Percentiles rank a stretch among this genome's conserved stretches.
These are phyloP conservation scores for Halcyon smyrnensis DNA, from an alignment of 2,797 vertebrate species.

Conservation along the genomic window DNA sequence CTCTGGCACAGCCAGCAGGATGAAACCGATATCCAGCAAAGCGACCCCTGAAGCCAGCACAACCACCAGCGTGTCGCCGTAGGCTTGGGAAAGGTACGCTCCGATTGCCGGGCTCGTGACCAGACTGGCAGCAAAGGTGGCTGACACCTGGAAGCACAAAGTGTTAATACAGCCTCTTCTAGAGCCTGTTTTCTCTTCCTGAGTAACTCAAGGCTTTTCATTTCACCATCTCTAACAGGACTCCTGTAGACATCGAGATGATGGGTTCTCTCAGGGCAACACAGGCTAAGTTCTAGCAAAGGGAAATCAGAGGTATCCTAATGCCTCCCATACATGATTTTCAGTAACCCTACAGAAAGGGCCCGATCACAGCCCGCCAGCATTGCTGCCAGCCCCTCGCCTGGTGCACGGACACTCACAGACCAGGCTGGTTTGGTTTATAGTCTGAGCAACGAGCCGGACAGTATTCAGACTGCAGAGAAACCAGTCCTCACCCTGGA, in stretches of 20 bases:
- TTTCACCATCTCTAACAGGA: not conserved
- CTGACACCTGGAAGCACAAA: conserved; percentile 83
- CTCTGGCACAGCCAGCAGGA: conserved; percentile 90
- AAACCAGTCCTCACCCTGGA: not conserved
- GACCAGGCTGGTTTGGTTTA: not conserved
- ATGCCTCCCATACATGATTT: fast-evolving
- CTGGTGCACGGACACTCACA: not conserved
- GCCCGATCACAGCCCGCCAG: not conserved
- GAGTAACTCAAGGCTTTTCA: not conserved
- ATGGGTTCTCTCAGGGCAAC: not conserved
- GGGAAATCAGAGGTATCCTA: not conserved
- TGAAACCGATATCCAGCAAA: conserved; percentile 92
- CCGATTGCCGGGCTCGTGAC: conserved; percentile 93
- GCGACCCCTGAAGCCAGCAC: conserved; percentile 91
- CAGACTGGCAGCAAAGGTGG: conserved; percentile 91
- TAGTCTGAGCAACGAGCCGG: not conserved
- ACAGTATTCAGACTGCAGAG: not conserved
- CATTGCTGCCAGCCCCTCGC: not conserved
- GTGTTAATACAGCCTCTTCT: not conserved
- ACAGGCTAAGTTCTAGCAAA: not conserved
- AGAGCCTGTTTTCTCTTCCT: not conserved
- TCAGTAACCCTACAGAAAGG: not conserved
- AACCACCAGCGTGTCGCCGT: conserved; percentile 90
- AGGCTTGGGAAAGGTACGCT: conserved; percentile 87
- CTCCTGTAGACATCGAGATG: not conserved